phyloP scores from a whole-genome alignment of 2,797 vertebrate species.

The Leucoraja ocellata region DNA sequence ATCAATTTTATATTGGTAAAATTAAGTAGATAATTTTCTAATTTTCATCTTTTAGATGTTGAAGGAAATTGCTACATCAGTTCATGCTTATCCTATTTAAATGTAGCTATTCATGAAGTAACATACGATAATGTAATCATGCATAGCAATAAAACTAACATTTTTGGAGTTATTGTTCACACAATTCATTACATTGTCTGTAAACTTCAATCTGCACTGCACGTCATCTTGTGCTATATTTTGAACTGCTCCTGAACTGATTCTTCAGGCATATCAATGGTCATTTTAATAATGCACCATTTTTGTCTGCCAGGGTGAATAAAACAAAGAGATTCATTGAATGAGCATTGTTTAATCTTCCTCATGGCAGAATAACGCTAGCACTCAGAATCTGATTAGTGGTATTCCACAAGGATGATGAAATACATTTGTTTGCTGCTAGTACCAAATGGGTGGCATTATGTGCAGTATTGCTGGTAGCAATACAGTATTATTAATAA shows the following conservation, averaged over 20 bases:
- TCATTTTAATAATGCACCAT: not conserved
- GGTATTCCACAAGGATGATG: too few species aligned
- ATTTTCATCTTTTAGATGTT: not conserved
- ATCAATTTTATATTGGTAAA: not conserved
- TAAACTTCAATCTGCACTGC: not conserved
- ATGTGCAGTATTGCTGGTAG: too few species aligned
- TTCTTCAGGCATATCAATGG: not conserved
- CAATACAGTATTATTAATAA: too few species aligned
- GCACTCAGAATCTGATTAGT: too few species aligned
- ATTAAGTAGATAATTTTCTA: too few species aligned
- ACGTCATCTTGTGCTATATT: not conserved
- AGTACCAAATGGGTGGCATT: too few species aligned
- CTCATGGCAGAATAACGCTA: too few species aligned
- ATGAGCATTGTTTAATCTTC: not conserved
- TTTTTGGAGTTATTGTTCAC: not conserved
- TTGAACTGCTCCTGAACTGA: not conserved
- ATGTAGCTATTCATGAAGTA: not conserved
- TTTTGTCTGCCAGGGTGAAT: not conserved
- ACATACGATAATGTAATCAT: not conserved
- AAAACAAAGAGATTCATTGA: slow-evolving; percentile 4
- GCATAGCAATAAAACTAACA: not conserved
- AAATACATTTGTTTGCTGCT: too few species aligned
- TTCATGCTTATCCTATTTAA: not conserved
- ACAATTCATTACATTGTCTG: not conserved
- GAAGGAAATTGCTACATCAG: too few species aligned